Conservation (phyloP, 1,140 invertebrate genomes). For the Trypoxylus dichotomus region DNA sequence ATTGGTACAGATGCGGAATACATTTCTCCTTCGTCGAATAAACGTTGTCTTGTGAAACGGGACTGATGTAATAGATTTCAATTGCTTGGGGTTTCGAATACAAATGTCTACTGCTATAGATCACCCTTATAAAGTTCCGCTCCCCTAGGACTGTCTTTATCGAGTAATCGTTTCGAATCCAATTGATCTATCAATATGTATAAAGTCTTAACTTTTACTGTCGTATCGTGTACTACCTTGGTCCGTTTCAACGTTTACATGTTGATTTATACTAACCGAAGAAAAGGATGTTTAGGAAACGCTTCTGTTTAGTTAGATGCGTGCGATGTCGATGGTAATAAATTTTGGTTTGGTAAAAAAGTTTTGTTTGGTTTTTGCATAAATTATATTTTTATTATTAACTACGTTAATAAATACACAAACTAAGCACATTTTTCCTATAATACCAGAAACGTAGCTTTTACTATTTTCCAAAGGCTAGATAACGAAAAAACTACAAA, state of each 20-base stretch:
- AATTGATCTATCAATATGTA: constrained; percentile 55
- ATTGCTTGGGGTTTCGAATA: constrained; percentile 37
- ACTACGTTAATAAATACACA: too few relatives aligned
- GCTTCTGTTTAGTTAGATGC: too few relatives aligned
- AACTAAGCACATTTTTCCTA: too few relatives aligned
- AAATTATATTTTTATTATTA: too few relatives aligned
- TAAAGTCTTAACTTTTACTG: constrained; percentile 50
- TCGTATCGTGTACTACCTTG: neutral
- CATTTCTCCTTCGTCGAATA: neutral
- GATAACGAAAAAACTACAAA: too few relatives aligned
- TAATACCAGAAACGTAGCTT: too few relatives aligned
- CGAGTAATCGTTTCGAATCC: constrained; percentile 53
- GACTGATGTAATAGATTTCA: constrained; percentile 21
- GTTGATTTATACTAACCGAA: constrained; percentile 17
- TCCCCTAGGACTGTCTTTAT: constrained; percentile 48
- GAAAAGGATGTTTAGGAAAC: too few relatives aligned
- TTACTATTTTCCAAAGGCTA: too few relatives aligned
- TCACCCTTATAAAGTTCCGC: constrained; percentile 39
- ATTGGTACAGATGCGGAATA: neutral
- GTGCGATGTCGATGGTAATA: too few relatives aligned
- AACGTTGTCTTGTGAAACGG: neutral
- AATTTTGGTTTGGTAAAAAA: too few relatives aligned
- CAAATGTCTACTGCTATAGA: constrained; percentile 40
- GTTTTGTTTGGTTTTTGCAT: too few relatives aligned
- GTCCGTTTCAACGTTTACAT: neutral